Percentiles rank a stretch among this genome's conserved stretches.
Evolutionary conservation across 1,140 invertebrate genomes (phyloP).

Genomic region (Phocides pigmalion): DNA sequence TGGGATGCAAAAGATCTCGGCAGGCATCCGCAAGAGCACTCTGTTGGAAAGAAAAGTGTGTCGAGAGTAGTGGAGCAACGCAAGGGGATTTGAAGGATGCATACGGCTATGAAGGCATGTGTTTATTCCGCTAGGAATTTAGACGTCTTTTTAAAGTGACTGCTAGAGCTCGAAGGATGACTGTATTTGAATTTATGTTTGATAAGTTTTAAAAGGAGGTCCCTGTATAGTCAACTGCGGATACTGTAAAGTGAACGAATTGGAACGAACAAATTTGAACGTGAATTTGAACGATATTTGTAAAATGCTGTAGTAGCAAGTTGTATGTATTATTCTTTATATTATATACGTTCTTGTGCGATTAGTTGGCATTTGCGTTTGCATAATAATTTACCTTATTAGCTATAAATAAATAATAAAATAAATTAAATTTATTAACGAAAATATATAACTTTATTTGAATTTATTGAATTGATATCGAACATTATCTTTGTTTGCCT

Average conservation of each 20-base stretch:
- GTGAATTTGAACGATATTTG: no score
- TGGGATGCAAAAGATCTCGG: constrained; percentile 22
- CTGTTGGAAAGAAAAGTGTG: constrained; percentile 22
- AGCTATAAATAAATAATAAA: no score
- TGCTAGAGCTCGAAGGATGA: neutral
- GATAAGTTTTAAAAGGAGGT: neutral
- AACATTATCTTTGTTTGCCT: no score
- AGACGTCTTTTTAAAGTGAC: constrained; percentile 17
- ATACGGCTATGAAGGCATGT: neutral
- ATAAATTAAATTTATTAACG: no score
- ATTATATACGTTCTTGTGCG: no score
- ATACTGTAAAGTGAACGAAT: neutral
- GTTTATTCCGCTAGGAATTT: constrained; percentile 19
- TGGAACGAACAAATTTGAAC: no score
- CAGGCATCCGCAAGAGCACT: constrained; percentile 19
- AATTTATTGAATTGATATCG: no score
- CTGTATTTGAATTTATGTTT: neutral
- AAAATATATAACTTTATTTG: no score
- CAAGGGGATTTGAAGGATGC: constrained; percentile 24
- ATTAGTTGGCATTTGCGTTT: no score
- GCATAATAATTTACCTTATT: no score
- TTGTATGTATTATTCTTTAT: no score
- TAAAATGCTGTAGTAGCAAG: no score
- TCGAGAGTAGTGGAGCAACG: constrained; percentile 20
- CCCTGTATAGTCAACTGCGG: neutral